Evolutionary conservation across 2,797 vertebrate species (phyloP).

Genomic region (Lates japonicus): DNA sequence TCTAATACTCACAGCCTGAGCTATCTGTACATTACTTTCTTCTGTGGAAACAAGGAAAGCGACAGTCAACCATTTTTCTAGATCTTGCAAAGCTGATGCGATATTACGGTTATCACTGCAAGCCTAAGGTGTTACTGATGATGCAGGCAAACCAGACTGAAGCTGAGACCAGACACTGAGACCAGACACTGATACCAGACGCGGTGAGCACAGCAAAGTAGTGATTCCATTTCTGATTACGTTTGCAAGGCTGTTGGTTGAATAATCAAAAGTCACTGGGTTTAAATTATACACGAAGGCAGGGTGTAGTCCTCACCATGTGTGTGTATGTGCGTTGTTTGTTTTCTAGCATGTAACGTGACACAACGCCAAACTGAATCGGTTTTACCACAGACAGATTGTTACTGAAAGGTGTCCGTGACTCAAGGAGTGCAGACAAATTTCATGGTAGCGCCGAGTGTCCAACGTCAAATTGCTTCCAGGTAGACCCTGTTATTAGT

Average conservation of each 20-base stretch:
- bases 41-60: neutral
- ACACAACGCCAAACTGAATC: slow-evolving; percentile 39
- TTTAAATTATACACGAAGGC: slow-evolving; percentile 73
- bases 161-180: slow-evolving; percentile 30
- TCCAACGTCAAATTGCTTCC: slow-evolving; percentile 76
- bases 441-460: slow-evolving; percentile 71
- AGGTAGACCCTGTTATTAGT: slow-evolving; percentile 83
- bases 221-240: slow-evolving; percentile 67
- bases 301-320: slow-evolving; percentile 69
- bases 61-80: neutral
- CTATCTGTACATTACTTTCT: slow-evolving; percentile 4
- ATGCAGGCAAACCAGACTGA: slow-evolving; percentile 25
- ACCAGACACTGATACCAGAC: slow-evolving; percentile 54
- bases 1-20: neutral
- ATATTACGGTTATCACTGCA: slow-evolving; percentile 30
- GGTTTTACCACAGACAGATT: slow-evolving; percentile 57
- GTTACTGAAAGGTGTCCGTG: slow-evolving; percentile 64
- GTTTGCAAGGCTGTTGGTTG: slow-evolving; percentile 61
- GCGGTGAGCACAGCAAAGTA: slow-evolving; percentile 27
- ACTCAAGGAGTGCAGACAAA: slow-evolving; percentile 76
- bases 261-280: slow-evolving; percentile 73
- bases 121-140: slow-evolving; percentile 14
- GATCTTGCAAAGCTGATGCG: slow-evolving; percentile 13
- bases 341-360: slow-evolving; percentile 56
- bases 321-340: slow-evolving; percentile 49